Evolutionary conservation across 2,888 invertebrate species (phyloP).

Genomic region (Neoitamus cyanurus): DNA sequence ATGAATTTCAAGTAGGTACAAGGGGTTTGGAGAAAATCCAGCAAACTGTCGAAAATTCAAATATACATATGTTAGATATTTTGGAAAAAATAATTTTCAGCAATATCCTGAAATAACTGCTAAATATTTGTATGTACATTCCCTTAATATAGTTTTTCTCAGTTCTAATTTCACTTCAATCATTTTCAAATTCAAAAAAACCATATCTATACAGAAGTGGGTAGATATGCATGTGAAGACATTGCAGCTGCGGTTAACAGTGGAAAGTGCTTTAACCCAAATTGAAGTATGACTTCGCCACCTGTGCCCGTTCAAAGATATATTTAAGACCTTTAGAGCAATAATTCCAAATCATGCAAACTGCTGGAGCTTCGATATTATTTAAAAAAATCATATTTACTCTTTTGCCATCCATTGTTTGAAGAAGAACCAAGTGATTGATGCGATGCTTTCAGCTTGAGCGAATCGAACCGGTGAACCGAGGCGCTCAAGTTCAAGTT

Average conservation of each 20-base stretch:
- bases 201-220: too few species aligned
- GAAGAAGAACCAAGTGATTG: not conserved
- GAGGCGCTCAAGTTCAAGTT: not conserved
- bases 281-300: not conserved
- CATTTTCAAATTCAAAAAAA: not conserved
- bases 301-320: not conserved
- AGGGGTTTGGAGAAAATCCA: too few species aligned
- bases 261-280: not conserved
- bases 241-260: not conserved
- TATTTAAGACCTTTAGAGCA: not conserved
- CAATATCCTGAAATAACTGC: too few species aligned
- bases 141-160: too few species aligned
- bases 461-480: not conserved
- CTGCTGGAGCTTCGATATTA: not conserved
- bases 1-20: too few species aligned
- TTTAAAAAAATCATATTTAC: not conserved
- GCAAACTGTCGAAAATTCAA: too few species aligned
- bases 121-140: too few species aligned
- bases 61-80: too few species aligned
- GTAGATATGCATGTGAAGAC: not conserved
- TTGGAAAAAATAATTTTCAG: too few species aligned
- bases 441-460: conserved; percentile 1
- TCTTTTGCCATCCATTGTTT: not conserved
- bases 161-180: too few species aligned
- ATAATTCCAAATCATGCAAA: not conserved